Evolutionary conservation across 2,797 vertebrate genomes (phyloP).

Genomic region (Leptodactylus fallax): DNA sequence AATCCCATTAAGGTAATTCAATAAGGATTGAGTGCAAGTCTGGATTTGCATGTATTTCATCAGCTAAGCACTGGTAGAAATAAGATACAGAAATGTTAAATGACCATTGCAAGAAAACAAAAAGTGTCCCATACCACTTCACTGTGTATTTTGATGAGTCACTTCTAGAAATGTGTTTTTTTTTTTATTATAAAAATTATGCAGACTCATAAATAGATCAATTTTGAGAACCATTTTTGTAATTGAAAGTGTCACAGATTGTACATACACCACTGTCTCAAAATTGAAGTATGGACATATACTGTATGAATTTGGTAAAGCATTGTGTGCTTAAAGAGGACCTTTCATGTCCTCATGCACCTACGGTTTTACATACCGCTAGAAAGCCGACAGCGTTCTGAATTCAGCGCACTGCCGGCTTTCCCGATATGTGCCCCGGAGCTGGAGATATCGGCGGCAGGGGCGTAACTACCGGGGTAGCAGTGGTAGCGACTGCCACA

Average conservation of each 20-base stretch:
- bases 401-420: too few relatives aligned
- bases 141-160: neutral
- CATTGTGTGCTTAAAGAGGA: too few relatives aligned
- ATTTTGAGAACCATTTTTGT: neutral
- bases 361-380: too few relatives aligned
- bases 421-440: too few relatives aligned
- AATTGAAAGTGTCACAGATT: neutral
- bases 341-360: too few relatives aligned
- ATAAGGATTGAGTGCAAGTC: slow-evolving; percentile 61
- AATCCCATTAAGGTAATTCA: slow-evolving; percentile 64
- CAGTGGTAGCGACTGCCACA: too few relatives aligned
- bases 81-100: slow-evolving; percentile 54
- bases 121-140: neutral
- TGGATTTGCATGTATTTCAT: slow-evolving; percentile 63
- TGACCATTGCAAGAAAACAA: slow-evolving; percentile 23
- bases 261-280: neutral
- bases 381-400: too few relatives aligned
- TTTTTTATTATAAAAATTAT: neutral
- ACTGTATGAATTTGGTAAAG: neutral
- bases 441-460: too few relatives aligned
- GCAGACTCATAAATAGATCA: neutral
- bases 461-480: too few relatives aligned
- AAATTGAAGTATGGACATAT: neutral
- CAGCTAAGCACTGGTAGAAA: slow-evolving; percentile 56
- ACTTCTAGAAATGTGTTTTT: neutral